Conservation (phyloP, 2,113 vertebrate genomes). For the Corythornis vintsioides region DNA sequence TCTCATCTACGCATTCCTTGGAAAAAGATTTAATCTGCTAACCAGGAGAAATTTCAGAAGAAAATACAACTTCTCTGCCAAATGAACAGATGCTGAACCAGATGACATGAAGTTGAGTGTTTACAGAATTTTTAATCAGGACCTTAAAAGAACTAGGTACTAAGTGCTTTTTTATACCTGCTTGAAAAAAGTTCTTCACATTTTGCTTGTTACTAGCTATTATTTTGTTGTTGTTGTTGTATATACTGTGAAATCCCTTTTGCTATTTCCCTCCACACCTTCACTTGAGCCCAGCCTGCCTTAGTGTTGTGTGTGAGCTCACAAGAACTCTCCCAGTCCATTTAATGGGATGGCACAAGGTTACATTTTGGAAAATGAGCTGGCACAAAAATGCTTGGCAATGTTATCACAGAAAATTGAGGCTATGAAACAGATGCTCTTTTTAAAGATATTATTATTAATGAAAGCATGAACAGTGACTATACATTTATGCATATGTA, state of each 20-base stretch:
- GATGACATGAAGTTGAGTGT: not conserved
- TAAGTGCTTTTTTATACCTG: not conserved
- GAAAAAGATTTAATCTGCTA: not conserved
- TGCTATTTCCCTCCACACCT: not conserved
- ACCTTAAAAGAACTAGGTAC: not conserved
- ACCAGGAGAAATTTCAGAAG: not conserved
- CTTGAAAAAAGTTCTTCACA: not conserved
- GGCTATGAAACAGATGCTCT: not conserved
- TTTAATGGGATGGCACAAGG: fast-evolving
- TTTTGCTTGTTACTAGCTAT: not conserved
- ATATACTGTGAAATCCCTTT: not conserved
- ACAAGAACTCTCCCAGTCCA: not conserved
- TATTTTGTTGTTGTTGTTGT: not conserved
- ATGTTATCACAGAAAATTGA: not conserved
- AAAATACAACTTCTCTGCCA: not conserved
- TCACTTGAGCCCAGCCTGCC: not conserved
- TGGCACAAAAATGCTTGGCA: not conserved
- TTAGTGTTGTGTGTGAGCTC: not conserved
- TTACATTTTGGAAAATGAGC: not conserved
- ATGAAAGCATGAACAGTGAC: not conserved
- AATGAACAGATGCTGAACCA: not conserved
- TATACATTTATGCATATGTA: not conserved
- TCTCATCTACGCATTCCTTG: not conserved
- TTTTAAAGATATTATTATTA: not conserved
- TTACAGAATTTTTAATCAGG: not conserved